Conservation (phyloP, 2,888 invertebrate species). For the Phrixothrix hirtus region DNA sequence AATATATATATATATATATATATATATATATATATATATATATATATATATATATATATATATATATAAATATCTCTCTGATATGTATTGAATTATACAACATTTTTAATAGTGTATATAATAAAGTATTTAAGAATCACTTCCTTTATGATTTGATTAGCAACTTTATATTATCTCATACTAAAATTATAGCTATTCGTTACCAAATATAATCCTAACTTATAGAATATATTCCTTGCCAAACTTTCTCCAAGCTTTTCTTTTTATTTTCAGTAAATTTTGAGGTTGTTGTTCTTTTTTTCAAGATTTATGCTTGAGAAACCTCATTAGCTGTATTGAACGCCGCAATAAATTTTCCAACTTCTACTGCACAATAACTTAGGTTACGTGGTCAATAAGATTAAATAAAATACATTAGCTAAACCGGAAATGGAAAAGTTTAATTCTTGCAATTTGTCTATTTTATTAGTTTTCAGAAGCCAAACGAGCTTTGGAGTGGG, state of each 20-base stretch:
- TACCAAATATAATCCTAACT: conserved; percentile 3
- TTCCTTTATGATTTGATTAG: too few relatives aligned
- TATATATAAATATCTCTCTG: neutral
- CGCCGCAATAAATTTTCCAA: conserved; percentile 51
- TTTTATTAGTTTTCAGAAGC: neutral
- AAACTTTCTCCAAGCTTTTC: conserved; percentile 10
- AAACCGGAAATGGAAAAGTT: conserved; percentile 51
- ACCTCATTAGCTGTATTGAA: conserved; percentile 57
- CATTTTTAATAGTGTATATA: neutral
- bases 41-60: neutral
- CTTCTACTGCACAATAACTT: conserved; percentile 51
- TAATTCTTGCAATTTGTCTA: conserved; percentile 40
- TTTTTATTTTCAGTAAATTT: conserved; percentile 27
- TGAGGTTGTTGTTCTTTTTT: conserved; percentile 33
- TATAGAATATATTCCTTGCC: conserved; percentile 10
- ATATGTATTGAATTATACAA: neutral
- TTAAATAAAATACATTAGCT: conserved; percentile 53
- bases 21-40: neutral
- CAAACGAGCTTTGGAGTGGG: too few relatives aligned
- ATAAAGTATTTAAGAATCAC: neutral
- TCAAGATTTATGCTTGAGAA: conserved; percentile 50
- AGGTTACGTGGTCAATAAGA: conserved; percentile 52
- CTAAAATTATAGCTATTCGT: neutral
- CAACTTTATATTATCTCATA: too few relatives aligned
- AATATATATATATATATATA: too few relatives aligned